These are phyloP conservation scores for Caenorhabditis elegans DNA, from an alignment of 1,140 invertebrate genomes.

Conservation along the genomic window WBcel235 BX284605.5:12759501-12760000, in stretches of 20 bases:
- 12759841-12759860: too few species aligned
- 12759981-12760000: too few species aligned
- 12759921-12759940: too few species aligned
- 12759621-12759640: constrained; percentile 45
- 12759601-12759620: neutral
- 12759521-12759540: neutral
- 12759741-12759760: neutral
- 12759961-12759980: too few species aligned
- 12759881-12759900: too few species aligned
- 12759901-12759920: too few species aligned
- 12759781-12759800: too few species aligned
- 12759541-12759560: neutral
- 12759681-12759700: constrained; percentile 40
- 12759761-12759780: neutral
- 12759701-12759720: neutral
- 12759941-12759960: too few species aligned
- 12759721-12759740: neutral
- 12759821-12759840: too few species aligned
- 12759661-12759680: constrained; percentile 43
- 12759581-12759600: neutral
- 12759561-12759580: constrained; percentile 15
- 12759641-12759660: constrained; percentile 40
- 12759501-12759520: neutral
- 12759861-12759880: too few species aligned
- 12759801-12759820: too few species aligned